Percentiles rank a stretch among this genome's conserved stretches.
phyloP scores from a whole-genome alignment of 2,888 invertebrate species.

The Lysandra bellargus region DNA sequence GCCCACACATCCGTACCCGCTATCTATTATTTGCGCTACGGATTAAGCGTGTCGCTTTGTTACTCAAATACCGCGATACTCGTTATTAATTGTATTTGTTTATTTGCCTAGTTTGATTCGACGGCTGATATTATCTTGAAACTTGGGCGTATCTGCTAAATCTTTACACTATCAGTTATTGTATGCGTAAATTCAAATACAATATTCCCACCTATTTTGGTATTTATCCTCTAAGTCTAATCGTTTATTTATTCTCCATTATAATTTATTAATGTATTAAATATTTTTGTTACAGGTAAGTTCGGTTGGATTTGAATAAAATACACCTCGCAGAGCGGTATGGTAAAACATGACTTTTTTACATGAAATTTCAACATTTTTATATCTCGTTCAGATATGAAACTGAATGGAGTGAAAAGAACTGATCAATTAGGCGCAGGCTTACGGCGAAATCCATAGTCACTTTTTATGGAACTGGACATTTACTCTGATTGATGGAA shows the following conservation, averaged over 20 bases:
- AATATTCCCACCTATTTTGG: neutral
- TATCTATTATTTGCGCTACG: constrained; percentile 64
- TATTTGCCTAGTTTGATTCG: constrained; percentile 32
- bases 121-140: neutral
- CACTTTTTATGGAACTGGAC: constrained; percentile 13
- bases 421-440: constrained; percentile 13
- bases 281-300: constrained; percentile 32
- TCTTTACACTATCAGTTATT: neutral
- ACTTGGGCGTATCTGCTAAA: neutral
- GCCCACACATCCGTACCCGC: constrained; percentile 57
- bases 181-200: neutral
- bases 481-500: constrained; percentile 31
- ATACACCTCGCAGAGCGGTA: neutral
- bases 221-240: neutral
- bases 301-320: neutral
- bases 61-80: constrained; percentile 48
- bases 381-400: neutral
- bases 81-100: constrained; percentile 42
- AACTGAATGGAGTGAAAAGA: neutral
- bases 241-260: neutral
- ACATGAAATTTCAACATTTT: neutral
- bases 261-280: neutral
- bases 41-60: constrained; percentile 60
- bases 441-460: constrained; percentile 18
- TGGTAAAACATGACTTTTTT: neutral